Percentiles rank a stretch among this genome's conserved stretches.
Conservation (phyloP, 1,140 invertebrate species). For the Meloidogyne hapla region DNA sequence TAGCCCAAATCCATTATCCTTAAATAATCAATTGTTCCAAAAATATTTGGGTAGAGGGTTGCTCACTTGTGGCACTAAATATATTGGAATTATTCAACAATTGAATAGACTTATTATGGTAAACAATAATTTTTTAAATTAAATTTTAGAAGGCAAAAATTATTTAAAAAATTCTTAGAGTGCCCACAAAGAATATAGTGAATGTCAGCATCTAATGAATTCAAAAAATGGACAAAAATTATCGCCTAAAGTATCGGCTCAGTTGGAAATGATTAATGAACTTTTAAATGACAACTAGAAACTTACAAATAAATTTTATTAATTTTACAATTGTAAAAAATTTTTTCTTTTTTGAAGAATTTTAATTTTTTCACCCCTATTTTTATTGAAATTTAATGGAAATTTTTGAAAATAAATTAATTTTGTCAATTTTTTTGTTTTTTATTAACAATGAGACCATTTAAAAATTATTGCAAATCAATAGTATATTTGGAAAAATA, state of each 20-base stretch:
- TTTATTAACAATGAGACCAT: not conserved
- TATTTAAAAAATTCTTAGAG: not conserved
- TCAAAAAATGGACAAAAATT: not conserved
- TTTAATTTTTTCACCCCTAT: too few relatives aligned
- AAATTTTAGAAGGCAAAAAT: too few relatives aligned
- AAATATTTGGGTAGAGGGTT: not conserved
- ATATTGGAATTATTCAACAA: constrained; percentile 4
- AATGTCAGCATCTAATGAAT: not conserved
- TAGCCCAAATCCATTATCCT: not conserved
- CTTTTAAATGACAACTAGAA: not conserved
- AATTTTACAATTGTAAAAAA: too few relatives aligned
- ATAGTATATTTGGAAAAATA: too few relatives aligned
- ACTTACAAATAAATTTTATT: too few relatives aligned
- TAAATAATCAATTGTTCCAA: not conserved
- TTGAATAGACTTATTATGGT: constrained; percentile 1
- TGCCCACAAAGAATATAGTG: not conserved
- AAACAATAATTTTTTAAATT: too few relatives aligned
- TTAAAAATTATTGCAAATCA: not conserved
- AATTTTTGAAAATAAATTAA: too few relatives aligned
- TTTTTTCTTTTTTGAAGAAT: too few relatives aligned
- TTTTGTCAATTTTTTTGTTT: not conserved
- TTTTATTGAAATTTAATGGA: too few relatives aligned
- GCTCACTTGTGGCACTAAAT: not conserved
- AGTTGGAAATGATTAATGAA: constrained; percentile 1
- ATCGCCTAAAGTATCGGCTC: not conserved